Base-by-base conservation (phyloP, 2,113 vertebrate genomes). In the Oostethus manadensis region DNA sequence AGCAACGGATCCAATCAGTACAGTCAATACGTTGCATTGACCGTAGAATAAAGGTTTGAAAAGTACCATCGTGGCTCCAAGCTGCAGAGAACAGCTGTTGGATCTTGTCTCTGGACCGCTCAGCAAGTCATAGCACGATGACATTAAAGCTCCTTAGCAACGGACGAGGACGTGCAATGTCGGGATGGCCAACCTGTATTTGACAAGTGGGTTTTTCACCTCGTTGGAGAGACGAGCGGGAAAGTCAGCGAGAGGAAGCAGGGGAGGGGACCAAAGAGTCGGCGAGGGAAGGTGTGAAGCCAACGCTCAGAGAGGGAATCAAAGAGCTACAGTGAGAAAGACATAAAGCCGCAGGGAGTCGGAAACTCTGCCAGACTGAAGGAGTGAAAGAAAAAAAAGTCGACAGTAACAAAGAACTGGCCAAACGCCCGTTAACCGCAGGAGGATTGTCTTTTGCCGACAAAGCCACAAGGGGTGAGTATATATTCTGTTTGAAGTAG, bases 161-260 rank as follows among this genome's bases (percentile, higher is more conserved):
- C 82, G 79, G 82, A 40, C 29, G 74, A 83, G 84, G 77, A 83
- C 78, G 84, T 78, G 70, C 61, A 64, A 73, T 49, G 45, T 60
- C 61, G 76, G 62, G 76, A 81, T 73, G 80, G 84, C 80, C 80
- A 29, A 71, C 77, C 80, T 80, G 76, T 81, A 82, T 85, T 83
- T 87, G 76, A 77, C 75, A 80, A 84, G 77, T 58, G 80, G 79
- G 82, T 74, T 86, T 86, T 87, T 86, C 86, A 87, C 81, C 81
- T 87, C 76, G 78, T 77, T 86, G 84, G 82, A 86, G 84, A 84
- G 72, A 45, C 63, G 70, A 70, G 79, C 65, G 1, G 57, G 43
- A 58, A 73, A 71, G 77, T 61, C 56, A 62, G 61, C n/a, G 16
- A 38, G 73, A 68, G 70, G 51, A 49, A 78, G 44, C 66, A 72